Percentiles rank a stretch among this genome's conserved stretches.
Conservation (phyloP, 2,888 invertebrate genomes). For the Drosophila acutilabella region DNA sequence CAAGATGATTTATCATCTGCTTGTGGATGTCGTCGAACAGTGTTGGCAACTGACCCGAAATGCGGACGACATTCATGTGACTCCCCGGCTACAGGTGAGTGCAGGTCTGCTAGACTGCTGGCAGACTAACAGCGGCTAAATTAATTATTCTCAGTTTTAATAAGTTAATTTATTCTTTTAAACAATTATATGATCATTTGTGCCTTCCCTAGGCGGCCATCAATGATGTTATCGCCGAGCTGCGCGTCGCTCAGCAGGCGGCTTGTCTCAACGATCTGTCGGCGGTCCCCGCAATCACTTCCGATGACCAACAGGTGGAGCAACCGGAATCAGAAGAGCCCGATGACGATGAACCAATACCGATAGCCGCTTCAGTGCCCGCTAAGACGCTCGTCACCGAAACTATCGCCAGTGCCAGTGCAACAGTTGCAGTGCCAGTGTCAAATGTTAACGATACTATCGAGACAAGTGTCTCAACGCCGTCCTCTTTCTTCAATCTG, state of each 20-base stretch:
- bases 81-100: slow-evolving; percentile 40
- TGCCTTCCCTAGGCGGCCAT: slow-evolving; percentile 23
- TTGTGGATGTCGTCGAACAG: slow-evolving; percentile 38
- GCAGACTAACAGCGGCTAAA: no score
- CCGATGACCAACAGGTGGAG: background rate
- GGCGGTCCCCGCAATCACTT: background rate
- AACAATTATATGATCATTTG: no score
- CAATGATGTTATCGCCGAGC: slow-evolving; percentile 42
- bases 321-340: no score
- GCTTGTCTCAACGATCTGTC: background rate
- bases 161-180: no score
- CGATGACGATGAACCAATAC: background rate
- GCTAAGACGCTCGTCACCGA: no score
- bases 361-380: no score
- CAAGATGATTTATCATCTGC: slow-evolving; percentile 20
- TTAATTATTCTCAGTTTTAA: no score
- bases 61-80: slow-evolving; percentile 22
- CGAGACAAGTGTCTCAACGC: no score
- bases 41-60: slow-evolving; percentile 34
- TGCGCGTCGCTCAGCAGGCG: slow-evolving; percentile 31
- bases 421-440: no score
- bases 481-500: background rate
- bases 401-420: no score
- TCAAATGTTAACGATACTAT: no score
- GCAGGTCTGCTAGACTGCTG: background rate